These are phyloP conservation scores for Caenorhabditis becei DNA, from an alignment of 2,888 invertebrate genomes.

Conservation along the genomic window DNA sequence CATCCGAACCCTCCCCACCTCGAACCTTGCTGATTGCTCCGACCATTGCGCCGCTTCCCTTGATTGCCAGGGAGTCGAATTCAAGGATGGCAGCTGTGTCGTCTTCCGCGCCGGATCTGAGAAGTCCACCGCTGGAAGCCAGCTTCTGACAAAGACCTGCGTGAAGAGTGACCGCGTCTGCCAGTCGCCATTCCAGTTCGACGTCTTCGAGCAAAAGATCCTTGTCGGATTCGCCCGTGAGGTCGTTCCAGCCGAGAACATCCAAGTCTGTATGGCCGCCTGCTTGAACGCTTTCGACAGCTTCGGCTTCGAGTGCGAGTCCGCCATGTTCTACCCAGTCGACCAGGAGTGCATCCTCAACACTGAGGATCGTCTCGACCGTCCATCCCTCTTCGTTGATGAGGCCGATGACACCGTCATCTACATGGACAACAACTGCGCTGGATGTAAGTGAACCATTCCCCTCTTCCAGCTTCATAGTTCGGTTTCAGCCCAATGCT, in stretches of 20 bases:
- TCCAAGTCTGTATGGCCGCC: constrained; percentile 77
- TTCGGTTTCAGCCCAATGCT: constrained; percentile 79
- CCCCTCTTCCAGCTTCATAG: background rate
- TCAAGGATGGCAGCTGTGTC: constrained; percentile 72
- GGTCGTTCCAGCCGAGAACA: constrained; percentile 78
- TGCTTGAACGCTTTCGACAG: constrained; percentile 80
- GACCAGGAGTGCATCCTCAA: constrained; percentile 82
- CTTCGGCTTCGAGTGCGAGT: constrained; percentile 81
- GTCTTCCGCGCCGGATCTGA: constrained; percentile 70
- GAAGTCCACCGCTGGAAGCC: constrained; percentile 55
- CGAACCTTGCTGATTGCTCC: constrained; percentile 77
- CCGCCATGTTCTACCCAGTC: constrained; percentile 81
- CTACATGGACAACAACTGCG: constrained; percentile 82
- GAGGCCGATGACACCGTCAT: constrained; percentile 81
- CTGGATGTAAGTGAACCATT: constrained; percentile 76
- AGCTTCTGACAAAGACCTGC: constrained; percentile 76
- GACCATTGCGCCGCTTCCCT: constrained; percentile 76
- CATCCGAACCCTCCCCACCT: constrained; percentile 72
- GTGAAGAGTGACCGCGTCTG: constrained; percentile 81
- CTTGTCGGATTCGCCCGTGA: constrained; percentile 81
- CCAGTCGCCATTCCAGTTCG: constrained; percentile 81
- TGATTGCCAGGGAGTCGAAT: constrained; percentile 79
- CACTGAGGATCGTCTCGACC: constrained; percentile 81
- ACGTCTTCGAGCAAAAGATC: constrained; percentile 80
- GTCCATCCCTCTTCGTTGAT: constrained; percentile 81